A percentile compares a stretch with the other conserved stretches of the same genome.
These are phyloP conservation scores for Autographa pulchrina DNA, from an alignment of 2,888 invertebrate species.

Conservation along the genomic window DNA sequence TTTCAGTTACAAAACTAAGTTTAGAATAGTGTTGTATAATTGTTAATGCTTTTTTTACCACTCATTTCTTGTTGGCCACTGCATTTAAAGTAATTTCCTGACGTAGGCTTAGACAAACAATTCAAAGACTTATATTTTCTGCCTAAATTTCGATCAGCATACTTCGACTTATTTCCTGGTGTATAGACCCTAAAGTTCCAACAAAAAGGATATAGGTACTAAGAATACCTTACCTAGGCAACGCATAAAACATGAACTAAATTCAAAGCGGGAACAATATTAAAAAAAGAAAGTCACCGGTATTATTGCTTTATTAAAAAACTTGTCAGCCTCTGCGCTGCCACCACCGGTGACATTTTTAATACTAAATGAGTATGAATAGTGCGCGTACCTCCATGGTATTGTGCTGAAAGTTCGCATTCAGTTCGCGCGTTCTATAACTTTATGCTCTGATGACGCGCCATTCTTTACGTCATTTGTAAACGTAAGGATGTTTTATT, in stretches of 20 bases:
- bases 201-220: too few relatives aligned
- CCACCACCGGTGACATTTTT: background rate
- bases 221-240: background rate
- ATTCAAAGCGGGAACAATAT: background rate
- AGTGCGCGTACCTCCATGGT: background rate
- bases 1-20: too few relatives aligned
- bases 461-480: background rate
- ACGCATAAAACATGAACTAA: background rate
- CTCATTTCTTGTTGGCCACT: too few relatives aligned
- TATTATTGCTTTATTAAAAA: constrained; percentile 3
- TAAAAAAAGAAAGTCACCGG: background rate
- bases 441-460: background rate
- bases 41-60: too few relatives aligned
- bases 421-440: background rate
- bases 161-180: too few relatives aligned
- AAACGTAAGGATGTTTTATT: background rate
- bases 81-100: too few relatives aligned
- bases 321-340: background rate
- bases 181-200: too few relatives aligned
- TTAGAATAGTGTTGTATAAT: too few relatives aligned
- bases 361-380: constrained; percentile 6
- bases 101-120: too few relatives aligned
- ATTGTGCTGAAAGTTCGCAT: background rate
- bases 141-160: too few relatives aligned
- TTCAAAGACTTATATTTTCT: too few relatives aligned